Percentiles rank a stretch among this genome's conserved stretches.
Evolutionary conservation across 2,113 vertebrate species (phyloP).

Genomic region (Xerus inauris): DNA sequence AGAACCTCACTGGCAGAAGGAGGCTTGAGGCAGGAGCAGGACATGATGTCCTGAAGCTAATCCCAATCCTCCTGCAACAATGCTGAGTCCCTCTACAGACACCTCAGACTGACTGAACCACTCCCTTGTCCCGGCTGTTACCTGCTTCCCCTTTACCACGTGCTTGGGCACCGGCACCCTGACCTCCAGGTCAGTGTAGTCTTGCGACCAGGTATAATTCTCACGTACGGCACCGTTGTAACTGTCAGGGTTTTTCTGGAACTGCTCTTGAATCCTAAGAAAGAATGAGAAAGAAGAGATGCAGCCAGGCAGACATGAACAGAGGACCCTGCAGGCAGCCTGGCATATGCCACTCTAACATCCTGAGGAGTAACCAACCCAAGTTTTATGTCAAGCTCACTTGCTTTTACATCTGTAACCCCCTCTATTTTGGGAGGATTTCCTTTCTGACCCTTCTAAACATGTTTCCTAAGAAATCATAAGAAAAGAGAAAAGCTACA

Average conservation of each 20-base stretch:
- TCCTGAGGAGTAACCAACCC: not conserved
- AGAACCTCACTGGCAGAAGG: not conserved
- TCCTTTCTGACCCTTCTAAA: constrained; percentile 3
- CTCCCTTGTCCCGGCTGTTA: constrained; percentile 64
- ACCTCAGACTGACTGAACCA: not conserved
- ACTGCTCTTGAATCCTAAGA: constrained; percentile 87
- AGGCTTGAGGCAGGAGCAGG: not conserved
- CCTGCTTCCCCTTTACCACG: constrained; percentile 95
- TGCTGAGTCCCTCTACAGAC: not conserved
- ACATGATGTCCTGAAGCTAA: not conserved
- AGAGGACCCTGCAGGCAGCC: not conserved
- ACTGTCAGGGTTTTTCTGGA: constrained; percentile 93
- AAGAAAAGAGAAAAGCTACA: not conserved
- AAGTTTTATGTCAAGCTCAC: not conserved
- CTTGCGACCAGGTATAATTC: constrained; percentile 94
- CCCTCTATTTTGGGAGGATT: not conserved
- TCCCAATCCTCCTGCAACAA: not conserved
- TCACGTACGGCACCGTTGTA: constrained; percentile 96
- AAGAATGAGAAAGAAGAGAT: constrained; percentile 30
- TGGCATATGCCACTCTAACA: not conserved
- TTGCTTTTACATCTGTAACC: not conserved
- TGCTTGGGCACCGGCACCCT: constrained; percentile 92
- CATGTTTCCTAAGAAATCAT: not conserved
- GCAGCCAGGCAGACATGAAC: not conserved
- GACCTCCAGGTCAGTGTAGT: constrained; percentile 96